Evolutionary conservation across 2,113 vertebrate genomes (phyloP).

Genomic region (Vulpes lagopus): DNA sequence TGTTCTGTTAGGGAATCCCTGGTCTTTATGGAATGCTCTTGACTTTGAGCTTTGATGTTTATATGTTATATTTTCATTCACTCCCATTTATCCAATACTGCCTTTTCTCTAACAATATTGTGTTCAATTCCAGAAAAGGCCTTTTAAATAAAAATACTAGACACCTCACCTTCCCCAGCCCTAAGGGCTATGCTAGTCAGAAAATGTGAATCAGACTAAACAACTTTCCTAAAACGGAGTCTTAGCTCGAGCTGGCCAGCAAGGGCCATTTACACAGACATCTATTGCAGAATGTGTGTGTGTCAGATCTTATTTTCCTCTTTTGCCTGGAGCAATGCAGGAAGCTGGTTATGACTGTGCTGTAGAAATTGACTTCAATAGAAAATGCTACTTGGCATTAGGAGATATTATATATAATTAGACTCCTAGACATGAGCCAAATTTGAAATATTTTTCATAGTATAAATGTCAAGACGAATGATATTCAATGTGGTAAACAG

Average conservation of each 20-base stretch:
- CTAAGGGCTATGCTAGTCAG: conserved; percentile 35
- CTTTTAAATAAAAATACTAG: conserved; percentile 25
- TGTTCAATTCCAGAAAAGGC: not conserved
- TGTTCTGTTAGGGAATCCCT: not conserved
- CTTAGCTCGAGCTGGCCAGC: not conserved
- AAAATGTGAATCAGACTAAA: conserved; percentile 48
- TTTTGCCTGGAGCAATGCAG: conserved; percentile 46
- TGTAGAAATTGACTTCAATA: conserved; percentile 50
- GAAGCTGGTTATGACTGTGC: conserved; percentile 30
- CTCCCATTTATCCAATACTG: not conserved
- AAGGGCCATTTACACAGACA: not conserved
- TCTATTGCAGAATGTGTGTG: not conserved
- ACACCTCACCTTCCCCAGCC: conserved; percentile 8
- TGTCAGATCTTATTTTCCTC: conserved; percentile 11
- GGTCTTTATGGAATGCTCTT: conserved; percentile 1
- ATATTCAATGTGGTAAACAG: conserved; percentile 28
- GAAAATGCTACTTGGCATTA: conserved; percentile 46
- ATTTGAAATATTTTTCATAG: conserved; percentile 59
- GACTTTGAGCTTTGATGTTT: conserved; percentile 49
- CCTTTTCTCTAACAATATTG: conserved; percentile 52
- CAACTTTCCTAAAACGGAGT: conserved; percentile 21
- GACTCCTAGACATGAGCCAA: conserved; percentile 18
- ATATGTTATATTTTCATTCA: conserved; percentile 1
- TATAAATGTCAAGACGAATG: conserved; percentile 19
- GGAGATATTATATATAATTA: conserved; percentile 47